Percentiles rank a stretch among this genome's conserved stretches.
Evolutionary conservation across 2,113 vertebrate genomes (phyloP).

Genomic region (Mastomys natalensis): DNA sequence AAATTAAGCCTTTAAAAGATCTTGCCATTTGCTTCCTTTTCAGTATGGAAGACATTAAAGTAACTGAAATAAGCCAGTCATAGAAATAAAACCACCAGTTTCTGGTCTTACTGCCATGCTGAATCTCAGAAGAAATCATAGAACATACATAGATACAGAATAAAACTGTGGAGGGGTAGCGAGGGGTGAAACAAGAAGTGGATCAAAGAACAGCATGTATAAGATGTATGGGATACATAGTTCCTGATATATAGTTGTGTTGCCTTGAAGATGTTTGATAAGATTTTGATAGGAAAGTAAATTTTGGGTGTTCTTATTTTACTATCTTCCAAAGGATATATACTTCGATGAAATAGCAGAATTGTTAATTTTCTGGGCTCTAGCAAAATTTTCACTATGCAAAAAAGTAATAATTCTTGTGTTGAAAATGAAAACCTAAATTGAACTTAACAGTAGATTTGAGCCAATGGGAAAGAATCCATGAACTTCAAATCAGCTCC

Average conservation of each 20-base stretch:
- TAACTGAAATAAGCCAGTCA: not conserved
- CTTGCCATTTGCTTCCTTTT: not conserved
- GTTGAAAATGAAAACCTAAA: not conserved
- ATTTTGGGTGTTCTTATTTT: not conserved
- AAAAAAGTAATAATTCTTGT: not conserved
- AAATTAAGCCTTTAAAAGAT: not conserved
- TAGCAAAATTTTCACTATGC: not conserved
- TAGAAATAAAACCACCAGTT: not conserved
- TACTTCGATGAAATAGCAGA: not conserved
- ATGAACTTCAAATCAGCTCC: not conserved
- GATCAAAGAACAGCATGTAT: not conserved
- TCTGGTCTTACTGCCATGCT: too few species aligned
- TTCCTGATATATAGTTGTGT: not conserved
- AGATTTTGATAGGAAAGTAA: not conserved
- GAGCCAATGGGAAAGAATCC: not conserved
- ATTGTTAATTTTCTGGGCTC: not conserved
- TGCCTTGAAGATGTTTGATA: not conserved
- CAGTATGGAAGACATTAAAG: not conserved
- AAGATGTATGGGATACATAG: not conserved
- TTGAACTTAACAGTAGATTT: not conserved
- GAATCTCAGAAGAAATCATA: not conserved
- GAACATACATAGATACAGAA: not conserved
- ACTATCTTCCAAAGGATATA: not conserved
- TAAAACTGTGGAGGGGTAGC: not conserved
- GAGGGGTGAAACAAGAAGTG: too few species aligned